These are phyloP conservation scores for Bradynema listronoti DNA, from an alignment of 1,140 invertebrate genomes.

Conservation along the genomic window DNA sequence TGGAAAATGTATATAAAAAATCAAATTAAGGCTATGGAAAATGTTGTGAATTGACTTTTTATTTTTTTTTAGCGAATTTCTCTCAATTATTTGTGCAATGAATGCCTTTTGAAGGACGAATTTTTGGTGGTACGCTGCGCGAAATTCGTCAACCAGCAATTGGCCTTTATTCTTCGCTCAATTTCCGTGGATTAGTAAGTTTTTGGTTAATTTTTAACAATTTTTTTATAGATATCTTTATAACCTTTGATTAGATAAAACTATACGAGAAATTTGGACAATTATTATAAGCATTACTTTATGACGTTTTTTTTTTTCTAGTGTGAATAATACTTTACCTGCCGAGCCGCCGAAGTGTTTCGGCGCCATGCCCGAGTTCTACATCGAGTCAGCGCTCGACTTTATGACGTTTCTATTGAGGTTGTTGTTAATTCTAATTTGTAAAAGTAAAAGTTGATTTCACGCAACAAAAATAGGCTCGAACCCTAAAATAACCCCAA, in stretches of 20 bases:
- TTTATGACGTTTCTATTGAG: slow-evolving; percentile 34
- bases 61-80: no score
- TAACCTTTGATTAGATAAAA: no score
- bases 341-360: slow-evolving; percentile 74
- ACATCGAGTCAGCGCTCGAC: slow-evolving; percentile 61
- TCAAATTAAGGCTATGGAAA: no score
- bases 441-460: no score
- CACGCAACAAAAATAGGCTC: no score
- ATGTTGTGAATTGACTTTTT: no score
- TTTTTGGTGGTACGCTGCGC: slow-evolving; percentile 26
- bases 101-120: slow-evolving; percentile 37
- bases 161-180: slow-evolving; percentile 30
- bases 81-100: no score
- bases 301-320: slow-evolving; percentile 1
- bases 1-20: no score
- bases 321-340: slow-evolving; percentile 9
- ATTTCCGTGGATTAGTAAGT: slow-evolving; percentile 45
- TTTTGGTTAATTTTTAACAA: neutral
- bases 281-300: no score
- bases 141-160: slow-evolving; percentile 45
- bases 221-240: no score
- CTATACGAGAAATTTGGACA: no score
- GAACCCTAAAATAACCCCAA: no score
- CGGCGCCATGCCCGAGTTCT: slow-evolving; percentile 72
- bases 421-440: slow-evolving; percentile 37